Evolutionary conservation across 2,888 invertebrate genomes (phyloP).

Genomic region (Sesamia inferens): DNA sequence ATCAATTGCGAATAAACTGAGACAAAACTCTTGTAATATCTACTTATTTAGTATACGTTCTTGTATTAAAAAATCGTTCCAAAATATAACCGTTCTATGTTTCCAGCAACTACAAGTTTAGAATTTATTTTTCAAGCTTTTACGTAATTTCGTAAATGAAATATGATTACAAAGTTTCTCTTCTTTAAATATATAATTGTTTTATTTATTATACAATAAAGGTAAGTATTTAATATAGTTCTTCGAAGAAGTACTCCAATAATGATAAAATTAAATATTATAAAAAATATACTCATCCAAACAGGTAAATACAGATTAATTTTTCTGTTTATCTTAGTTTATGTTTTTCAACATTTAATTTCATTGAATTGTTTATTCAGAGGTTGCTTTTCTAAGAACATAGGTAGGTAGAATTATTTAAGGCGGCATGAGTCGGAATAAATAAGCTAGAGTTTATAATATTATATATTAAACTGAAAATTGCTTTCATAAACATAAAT

Average conservation of each 20-base stretch:
- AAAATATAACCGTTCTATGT: slow-evolving; percentile 7
- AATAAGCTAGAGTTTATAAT: not conserved
- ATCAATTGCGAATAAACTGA: slow-evolving; percentile 38
- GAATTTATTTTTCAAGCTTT: slow-evolving; percentile 9
- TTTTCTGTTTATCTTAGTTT: not conserved
- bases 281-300: not conserved
- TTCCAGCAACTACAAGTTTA: not conserved
- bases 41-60: slow-evolving; percentile 40
- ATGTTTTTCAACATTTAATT: no score
- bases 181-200: no score
- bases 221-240: not conserved
- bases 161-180: no score
- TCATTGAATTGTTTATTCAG: not conserved
- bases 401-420: not conserved
- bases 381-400: slow-evolving; percentile 5
- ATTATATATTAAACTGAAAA: not conserved
- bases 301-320: not conserved
- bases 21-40: slow-evolving; percentile 44
- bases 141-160: not conserved
- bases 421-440: not conserved
- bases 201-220: not conserved
- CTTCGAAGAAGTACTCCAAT: not conserved
- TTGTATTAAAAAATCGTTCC: slow-evolving; percentile 5
- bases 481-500: not conserved
- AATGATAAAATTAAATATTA: not conserved